A percentile compares a stretch with the other conserved stretches of the same genome.
Evolutionary conservation across 2,797 vertebrate species (phyloP).

Genomic region (Sebastes trivittatus): DNA sequence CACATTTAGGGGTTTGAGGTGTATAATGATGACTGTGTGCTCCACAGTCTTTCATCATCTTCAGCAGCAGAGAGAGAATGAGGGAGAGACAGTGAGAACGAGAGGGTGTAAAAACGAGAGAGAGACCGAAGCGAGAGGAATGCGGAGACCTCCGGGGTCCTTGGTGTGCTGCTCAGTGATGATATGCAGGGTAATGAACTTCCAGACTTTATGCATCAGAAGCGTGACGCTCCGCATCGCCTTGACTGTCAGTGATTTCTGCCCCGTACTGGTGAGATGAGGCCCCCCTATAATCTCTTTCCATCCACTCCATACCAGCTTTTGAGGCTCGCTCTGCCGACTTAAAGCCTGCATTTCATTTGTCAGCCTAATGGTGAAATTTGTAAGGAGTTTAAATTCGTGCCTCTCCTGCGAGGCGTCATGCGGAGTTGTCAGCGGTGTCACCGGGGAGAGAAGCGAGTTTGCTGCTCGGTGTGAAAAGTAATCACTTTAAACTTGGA

Average conservation of each 20-base stretch:
- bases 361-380: slow-evolving; percentile 80
- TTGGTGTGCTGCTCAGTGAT: slow-evolving; percentile 63
- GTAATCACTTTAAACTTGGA: slow-evolving; percentile 61
- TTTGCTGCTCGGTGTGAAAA: slow-evolving; percentile 53
- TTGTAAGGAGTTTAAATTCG: slow-evolving; percentile 78
- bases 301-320: slow-evolving; percentile 68
- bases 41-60: slow-evolving; percentile 57
- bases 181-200: slow-evolving; percentile 78
- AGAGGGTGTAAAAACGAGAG: slow-evolving; percentile 19
- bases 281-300: slow-evolving; percentile 72
- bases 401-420: slow-evolving; percentile 64
- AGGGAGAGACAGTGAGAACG: slow-evolving; percentile 2
- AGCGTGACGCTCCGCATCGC: slow-evolving; percentile 64
- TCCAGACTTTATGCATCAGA: slow-evolving; percentile 72
- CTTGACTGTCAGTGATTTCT: slow-evolving; percentile 72
- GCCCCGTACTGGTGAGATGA: slow-evolving; percentile 60
- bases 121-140: slow-evolving; percentile 22
- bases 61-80: slow-evolving; percentile 26
- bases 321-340: slow-evolving; percentile 63
- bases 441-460: slow-evolving; percentile 37
- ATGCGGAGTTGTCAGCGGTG: slow-evolving; percentile 50
- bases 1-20: slow-evolving; percentile 58
- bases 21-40: slow-evolving; percentile 53
- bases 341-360: slow-evolving; percentile 76
- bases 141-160: slow-evolving; percentile 59